Conservation (phyloP, 1,140 invertebrate genomes). For the Saccostrea glomerata region DNA sequence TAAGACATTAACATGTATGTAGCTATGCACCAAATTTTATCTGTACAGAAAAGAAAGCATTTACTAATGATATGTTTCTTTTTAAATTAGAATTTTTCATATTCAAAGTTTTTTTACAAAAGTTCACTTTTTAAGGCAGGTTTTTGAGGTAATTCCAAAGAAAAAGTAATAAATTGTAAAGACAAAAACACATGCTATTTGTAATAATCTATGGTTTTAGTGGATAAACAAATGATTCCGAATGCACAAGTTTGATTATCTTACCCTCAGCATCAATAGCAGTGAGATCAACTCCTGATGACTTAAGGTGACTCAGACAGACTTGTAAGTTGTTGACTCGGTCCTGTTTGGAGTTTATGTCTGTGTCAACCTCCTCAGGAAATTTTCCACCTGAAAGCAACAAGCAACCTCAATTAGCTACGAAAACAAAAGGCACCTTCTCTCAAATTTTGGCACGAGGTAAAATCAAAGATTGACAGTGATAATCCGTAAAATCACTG, state of each 20-base stretch:
- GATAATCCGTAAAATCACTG: slow-evolving; percentile 13
- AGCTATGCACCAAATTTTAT: background rate
- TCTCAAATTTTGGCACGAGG: background rate
- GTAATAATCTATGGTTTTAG: background rate
- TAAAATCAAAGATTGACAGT: slow-evolving; percentile 4
- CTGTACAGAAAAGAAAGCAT: background rate
- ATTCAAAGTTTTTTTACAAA: no score
- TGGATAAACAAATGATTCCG: background rate
- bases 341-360: slow-evolving; percentile 24
- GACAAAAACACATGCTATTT: background rate
- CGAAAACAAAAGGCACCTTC: slow-evolving; percentile 8
- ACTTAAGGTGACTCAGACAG: slow-evolving; percentile 19
- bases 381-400: slow-evolving; percentile 28
- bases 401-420: background rate
- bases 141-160: background rate
- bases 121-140: background rate
- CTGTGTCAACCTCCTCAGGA: background rate
- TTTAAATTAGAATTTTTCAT: no score
- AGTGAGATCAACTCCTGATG: slow-evolving; percentile 32
- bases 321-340: slow-evolving; percentile 21
- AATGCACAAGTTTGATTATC: background rate
- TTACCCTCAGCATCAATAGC: slow-evolving; percentile 43
- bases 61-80: background rate
- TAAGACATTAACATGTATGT: background rate
- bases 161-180: background rate